Evolutionary conservation across 1,140 invertebrate genomes (phyloP).

Genomic region (Drosophila navojoa): DNA sequence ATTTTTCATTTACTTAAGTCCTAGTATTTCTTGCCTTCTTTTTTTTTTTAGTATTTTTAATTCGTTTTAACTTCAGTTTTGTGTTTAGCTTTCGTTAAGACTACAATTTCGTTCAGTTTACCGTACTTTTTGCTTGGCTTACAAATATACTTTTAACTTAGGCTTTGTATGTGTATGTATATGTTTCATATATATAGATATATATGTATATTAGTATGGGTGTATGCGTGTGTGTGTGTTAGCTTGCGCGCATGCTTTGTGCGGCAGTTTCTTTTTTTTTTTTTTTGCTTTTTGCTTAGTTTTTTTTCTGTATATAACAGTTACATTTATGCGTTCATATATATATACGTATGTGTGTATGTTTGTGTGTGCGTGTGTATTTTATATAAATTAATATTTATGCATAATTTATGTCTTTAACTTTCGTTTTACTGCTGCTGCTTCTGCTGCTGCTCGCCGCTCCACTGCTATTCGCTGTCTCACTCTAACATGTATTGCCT

Average conservation of each 20-base stretch:
- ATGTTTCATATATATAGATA: slow-evolving; percentile 42
- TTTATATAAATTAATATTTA: slow-evolving; percentile 61
- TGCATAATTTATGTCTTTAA: slow-evolving; percentile 58
- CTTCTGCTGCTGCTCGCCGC: slow-evolving; percentile 33
- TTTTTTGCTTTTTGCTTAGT: too few species aligned
- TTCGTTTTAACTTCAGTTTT: slow-evolving; percentile 58
- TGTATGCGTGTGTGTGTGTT: slow-evolving; percentile 39
- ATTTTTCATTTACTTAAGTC: slow-evolving; percentile 21
- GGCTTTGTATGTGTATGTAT: slow-evolving; percentile 29
- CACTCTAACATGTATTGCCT: background rate
- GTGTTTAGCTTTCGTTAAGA: slow-evolving; percentile 51
- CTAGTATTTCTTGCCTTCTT: slow-evolving; percentile 26
- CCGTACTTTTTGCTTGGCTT: slow-evolving; percentile 56
- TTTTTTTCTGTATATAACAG: slow-evolving; percentile 57
- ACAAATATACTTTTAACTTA: slow-evolving; percentile 53
- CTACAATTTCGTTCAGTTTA: slow-evolving; percentile 78
- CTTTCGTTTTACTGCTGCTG: slow-evolving; percentile 42
- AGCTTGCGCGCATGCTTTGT: slow-evolving; percentile 42
- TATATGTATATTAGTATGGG: slow-evolving; percentile 20
- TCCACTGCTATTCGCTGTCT: background rate
- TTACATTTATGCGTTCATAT: slow-evolving; percentile 40
- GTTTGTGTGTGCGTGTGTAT: slow-evolving; percentile 28
- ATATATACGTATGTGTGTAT: slow-evolving; percentile 25
- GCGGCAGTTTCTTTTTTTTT: slow-evolving; percentile 25
- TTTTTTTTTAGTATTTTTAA: slow-evolving; percentile 44